Percentiles rank a stretch among this genome's conserved stretches.
Conservation (phyloP, 2,888 invertebrate species). For the Heliconius charithonia region DNA sequence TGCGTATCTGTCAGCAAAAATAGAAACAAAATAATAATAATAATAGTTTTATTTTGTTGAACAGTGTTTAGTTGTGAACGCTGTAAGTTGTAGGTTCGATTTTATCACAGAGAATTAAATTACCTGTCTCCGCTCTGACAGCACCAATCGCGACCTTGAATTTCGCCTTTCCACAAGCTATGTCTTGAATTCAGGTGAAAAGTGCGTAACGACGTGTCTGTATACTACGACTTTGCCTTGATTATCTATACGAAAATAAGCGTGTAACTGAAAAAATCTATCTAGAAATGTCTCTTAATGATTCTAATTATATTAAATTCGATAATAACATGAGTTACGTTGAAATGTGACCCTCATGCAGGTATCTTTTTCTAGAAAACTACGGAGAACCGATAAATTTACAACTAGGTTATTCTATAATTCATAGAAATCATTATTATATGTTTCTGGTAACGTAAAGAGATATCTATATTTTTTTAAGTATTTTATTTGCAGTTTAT, state of each 20-base stretch:
- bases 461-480: not conserved
- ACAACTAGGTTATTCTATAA: constrained; percentile 19
- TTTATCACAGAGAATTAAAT: not conserved
- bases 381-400: constrained; percentile 1
- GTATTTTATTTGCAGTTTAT: no score
- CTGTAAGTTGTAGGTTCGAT: not conserved
- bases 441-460: not conserved
- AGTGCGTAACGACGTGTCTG: not conserved
- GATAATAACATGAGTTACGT: constrained; percentile 2
- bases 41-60: not conserved
- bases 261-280: not conserved
- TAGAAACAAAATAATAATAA: not conserved
- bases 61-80: not conserved
- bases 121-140: not conserved
- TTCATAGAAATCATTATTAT: constrained; percentile 5
- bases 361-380: constrained; percentile 7
- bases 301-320: not conserved
- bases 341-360: constrained; percentile 12
- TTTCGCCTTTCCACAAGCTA: not conserved
- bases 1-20: constrained; percentile 33
- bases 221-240: not conserved
- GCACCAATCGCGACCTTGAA: not conserved
- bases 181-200: not conserved
- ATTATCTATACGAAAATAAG: not conserved
- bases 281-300: not conserved